Evolutionary conservation across 2,113 vertebrate genomes (phyloP), one percentile per base, ranked within the genome.

Genomic region (Megaptera novaeangliae): DNA sequence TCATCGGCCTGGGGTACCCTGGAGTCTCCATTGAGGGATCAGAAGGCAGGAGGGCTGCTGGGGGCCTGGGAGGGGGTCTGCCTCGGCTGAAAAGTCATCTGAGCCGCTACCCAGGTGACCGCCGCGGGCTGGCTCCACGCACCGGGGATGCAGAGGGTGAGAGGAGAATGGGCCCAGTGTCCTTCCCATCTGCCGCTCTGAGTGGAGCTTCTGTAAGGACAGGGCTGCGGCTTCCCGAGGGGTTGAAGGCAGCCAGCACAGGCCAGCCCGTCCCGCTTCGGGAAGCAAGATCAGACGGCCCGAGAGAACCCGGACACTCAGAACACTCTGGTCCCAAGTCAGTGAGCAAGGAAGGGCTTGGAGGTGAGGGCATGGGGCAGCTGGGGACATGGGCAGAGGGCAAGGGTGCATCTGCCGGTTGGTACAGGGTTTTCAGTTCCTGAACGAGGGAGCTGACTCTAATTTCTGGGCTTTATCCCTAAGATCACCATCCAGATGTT

Each of bases 351-450:
- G 59, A 11, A 3, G 57, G 77, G 46, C 46, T 9, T 11, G 10
- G 55, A 34, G 27, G 20, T 12, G 12, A 15, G 52, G 49, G 12
- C 29, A 1, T 0, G 0, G 31, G 27, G 31, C 21, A 21, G 8
- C 64, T 6, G 13, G 68, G 29, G 2, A 5, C 0, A 3, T 14
- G 78, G 21, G 29, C 17, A 0, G 31, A 10, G 7, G 11, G n/a
- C 15, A 0, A 5, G 31, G 68, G 7, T 8, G 14, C 6, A 1
- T 31, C 31, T 57, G 17, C 23, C 7, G 0, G 39, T 55, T 10
- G 5, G 11, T 52, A 1, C 9, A 10, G 52, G 23, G 52, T 23
- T 29, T 41, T 18, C 39, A 13, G 0, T 36, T 71, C 27, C 52
- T 92, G 5, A 49, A 49, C 13, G 13, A 0, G 6, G 29, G 46